phyloP scores from a whole-genome alignment of 23 tunicate species.

The Ciona savignyi region DNA sequence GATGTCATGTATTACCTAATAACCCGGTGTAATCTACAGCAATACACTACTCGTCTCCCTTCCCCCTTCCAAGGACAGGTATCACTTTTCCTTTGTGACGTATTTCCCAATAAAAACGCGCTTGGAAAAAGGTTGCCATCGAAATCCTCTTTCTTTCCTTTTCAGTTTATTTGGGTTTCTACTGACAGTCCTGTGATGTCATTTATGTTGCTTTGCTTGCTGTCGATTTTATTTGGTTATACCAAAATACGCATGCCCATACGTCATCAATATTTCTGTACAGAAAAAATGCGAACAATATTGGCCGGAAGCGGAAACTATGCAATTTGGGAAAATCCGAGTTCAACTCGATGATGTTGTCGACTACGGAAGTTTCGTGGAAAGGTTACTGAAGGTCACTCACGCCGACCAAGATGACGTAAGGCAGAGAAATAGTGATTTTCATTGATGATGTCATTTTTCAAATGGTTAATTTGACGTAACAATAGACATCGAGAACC shows the following conservation, averaged over 20 bases:
- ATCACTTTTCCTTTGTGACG: not conserved
- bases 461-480: not conserved
- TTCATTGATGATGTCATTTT: not conserved
- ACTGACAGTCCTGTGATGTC: no score
- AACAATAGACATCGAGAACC: conserved; percentile 2
- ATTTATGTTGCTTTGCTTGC: no score
- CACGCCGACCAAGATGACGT: conserved; percentile 26
- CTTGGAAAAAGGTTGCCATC: no score
- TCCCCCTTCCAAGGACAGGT: conserved; percentile 56
- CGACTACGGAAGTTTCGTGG: conserved; percentile 53
- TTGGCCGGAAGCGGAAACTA: conserved; percentile 59
- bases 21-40: not conserved
- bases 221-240: not conserved
- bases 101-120: no score
- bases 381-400: conserved; percentile 41
- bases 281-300: conserved; percentile 86
- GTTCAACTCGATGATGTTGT: conserved; percentile 18
- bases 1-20: not conserved
- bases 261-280: not conserved
- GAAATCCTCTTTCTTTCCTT: no score
- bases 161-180: no score
- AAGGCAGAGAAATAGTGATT: not conserved
- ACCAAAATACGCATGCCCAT: not conserved
- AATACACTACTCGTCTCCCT: conserved; percentile 6
- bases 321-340: conserved; percentile 31